phyloP scores from a whole-genome alignment of 2,888 invertebrate species.

The Scelioninae gen. 1 region DNA sequence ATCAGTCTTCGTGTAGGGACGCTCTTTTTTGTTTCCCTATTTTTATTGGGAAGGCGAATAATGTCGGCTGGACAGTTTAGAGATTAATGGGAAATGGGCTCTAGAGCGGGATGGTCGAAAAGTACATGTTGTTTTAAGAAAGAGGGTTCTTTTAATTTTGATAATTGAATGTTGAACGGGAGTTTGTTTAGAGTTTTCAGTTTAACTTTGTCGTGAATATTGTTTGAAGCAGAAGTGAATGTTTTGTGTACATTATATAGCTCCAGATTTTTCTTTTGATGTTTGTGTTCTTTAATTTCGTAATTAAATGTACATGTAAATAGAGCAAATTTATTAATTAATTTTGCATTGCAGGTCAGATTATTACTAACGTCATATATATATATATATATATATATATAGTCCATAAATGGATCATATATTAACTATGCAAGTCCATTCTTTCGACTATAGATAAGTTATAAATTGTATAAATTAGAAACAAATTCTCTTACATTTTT shows the following conservation, averaged over 20 bases:
- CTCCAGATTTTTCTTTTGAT: not conserved
- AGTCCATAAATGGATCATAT: too few species aligned
- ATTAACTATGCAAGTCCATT: too few species aligned
- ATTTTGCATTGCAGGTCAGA: too few species aligned
- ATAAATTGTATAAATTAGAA: not conserved
- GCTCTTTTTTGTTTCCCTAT: conserved; percentile 19
- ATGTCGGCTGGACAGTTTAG: conserved; percentile 54
- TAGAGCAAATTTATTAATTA: too few species aligned
- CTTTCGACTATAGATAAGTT: too few species aligned
- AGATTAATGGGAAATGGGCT: conserved; percentile 55
- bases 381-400: too few species aligned
- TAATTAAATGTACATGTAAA: too few species aligned
- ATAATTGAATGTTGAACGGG: conserved; percentile 51
- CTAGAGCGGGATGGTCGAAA: conserved; percentile 13
- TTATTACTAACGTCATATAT: too few species aligned
- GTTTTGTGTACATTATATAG: not conserved
- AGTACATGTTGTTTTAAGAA: conserved; percentile 29
- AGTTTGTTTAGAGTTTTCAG: conserved; percentile 46
- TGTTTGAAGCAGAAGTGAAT: not conserved
- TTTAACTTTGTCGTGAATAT: conserved; percentile 11
- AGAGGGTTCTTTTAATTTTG: conserved; percentile 63
- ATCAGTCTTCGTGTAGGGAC: conserved; percentile 4
- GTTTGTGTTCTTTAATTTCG: not conserved
- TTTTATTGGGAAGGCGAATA: conserved; percentile 25
- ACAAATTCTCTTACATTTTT: not conserved